A percentile compares a stretch with the other conserved stretches of the same genome.
Evolutionary conservation across 2,888 invertebrate genomes (phyloP).

Genomic region (Atrina japonica): DNA sequence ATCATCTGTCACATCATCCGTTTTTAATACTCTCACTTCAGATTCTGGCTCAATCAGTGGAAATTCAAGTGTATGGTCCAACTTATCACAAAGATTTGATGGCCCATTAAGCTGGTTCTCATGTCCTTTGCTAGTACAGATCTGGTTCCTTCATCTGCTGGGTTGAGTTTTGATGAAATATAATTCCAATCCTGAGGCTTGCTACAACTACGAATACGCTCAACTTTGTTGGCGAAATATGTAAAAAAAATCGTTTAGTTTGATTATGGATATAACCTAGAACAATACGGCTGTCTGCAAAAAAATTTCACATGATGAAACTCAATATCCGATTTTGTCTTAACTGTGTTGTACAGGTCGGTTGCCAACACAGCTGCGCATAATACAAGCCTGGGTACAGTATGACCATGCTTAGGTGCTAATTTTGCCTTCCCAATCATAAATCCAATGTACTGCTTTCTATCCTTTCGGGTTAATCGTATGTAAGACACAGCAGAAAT

Average conservation of each 20-base stretch:
- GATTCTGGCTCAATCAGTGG: neutral
- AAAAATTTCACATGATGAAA: no score
- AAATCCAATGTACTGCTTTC: constrained; percentile 3
- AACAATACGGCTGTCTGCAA: constrained; percentile 18
- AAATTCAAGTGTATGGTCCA: neutral
- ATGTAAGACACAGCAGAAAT: constrained; percentile 35
- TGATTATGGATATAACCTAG: constrained; percentile 23
- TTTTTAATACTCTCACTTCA: neutral
- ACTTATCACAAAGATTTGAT: neutral
- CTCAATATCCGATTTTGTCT: no score
- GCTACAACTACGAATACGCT: constrained; percentile 12
- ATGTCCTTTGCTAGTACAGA: constrained; percentile 6
- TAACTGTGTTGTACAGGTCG: constrained; percentile 16
- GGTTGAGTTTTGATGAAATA: constrained; percentile 30
- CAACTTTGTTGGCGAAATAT: constrained; percentile 26
- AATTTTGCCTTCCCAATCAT: constrained; percentile 40
- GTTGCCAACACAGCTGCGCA: constrained; percentile 40
- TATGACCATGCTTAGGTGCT: constrained; percentile 39
- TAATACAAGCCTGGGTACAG: constrained; percentile 39
- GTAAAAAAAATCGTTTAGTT: constrained; percentile 24
- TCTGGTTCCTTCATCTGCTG: constrained; percentile 33
- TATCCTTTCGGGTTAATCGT: neutral
- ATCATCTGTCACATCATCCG: neutral
- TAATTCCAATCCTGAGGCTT: constrained; percentile 32
- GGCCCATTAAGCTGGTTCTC: constrained; percentile 13